Evolutionary conservation across 2,797 vertebrate genomes (phyloP).

Genomic region (Gouania willdenowi): DNA sequence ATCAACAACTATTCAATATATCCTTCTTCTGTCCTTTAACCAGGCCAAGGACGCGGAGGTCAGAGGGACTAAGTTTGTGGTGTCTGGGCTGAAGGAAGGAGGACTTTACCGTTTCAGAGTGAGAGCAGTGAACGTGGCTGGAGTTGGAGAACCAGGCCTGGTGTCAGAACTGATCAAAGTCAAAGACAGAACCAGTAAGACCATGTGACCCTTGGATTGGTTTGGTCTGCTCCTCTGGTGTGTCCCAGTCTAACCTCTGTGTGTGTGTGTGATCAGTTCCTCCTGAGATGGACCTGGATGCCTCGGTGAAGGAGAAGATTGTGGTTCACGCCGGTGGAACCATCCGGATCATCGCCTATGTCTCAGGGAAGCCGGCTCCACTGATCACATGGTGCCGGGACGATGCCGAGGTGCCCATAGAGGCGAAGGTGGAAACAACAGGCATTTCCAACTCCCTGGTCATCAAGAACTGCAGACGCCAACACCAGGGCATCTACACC

Average conservation of each 20-base stretch:
- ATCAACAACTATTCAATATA: too few relatives aligned
- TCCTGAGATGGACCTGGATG: slow-evolving; percentile 94
- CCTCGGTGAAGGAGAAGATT: slow-evolving; percentile 92
- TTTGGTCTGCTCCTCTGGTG: background rate
- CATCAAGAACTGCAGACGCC: slow-evolving; percentile 90
- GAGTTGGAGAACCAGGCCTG: slow-evolving; percentile 89
- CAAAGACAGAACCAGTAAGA: slow-evolving; percentile 95
- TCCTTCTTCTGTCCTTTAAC: too few relatives aligned
- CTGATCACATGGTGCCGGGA: slow-evolving; percentile 88
- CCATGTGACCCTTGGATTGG: background rate
- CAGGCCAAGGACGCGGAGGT: slow-evolving; percentile 97
- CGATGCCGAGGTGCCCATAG: slow-evolving; percentile 85
- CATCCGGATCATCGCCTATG: slow-evolving; percentile 95
- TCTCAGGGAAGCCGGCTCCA: slow-evolving; percentile 93
- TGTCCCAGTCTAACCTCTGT: background rate
- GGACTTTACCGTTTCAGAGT: slow-evolving; percentile 93
- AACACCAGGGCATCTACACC: slow-evolving; percentile 93
- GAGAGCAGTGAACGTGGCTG: slow-evolving; percentile 89
- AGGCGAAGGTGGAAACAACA: slow-evolving; percentile 88
- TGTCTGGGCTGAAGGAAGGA: slow-evolving; percentile 89
- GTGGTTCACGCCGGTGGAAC: slow-evolving; percentile 95
- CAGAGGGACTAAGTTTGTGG: slow-evolving; percentile 93
- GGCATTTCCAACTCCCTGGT: slow-evolving; percentile 94
- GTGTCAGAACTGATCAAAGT: slow-evolving; percentile 89
- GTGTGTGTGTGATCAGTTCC: slow-evolving; percentile 67